A percentile compares a stretch with the other conserved stretches of the same genome.
phyloP scores from a whole-genome alignment of 2,113 vertebrate genomes.

The Perca flavescens region DNA sequence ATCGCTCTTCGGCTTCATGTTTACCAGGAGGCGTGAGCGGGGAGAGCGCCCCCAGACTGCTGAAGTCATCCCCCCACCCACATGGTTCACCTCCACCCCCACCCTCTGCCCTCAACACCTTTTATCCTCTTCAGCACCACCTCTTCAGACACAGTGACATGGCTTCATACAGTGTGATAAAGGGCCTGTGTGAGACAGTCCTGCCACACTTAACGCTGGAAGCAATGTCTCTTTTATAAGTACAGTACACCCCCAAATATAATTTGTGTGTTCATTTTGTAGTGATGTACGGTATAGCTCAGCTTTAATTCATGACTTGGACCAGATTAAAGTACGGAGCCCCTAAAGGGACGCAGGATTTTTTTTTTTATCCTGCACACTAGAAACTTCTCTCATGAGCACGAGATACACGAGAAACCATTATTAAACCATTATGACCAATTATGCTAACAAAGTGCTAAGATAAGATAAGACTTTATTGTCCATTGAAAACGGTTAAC shows the following conservation, averaged over 20 bases:
- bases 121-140: conserved; percentile 65
- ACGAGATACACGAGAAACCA: no score
- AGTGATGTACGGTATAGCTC: background rate
- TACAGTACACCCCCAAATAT: background rate
- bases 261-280: background rate
- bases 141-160: conserved; percentile 41
- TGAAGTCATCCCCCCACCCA: conserved; percentile 64
- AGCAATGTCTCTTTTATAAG: conserved; percentile 13
- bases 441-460: no score
- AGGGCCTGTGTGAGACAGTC: conserved; percentile 17
- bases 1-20: conserved; percentile 43
- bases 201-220: background rate
- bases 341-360: no score
- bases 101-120: conserved; percentile 52
- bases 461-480: no score
- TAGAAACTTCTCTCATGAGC: no score
- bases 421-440: no score
- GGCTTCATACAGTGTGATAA: conserved; percentile 7
- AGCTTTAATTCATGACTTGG: conserved; percentile 1
- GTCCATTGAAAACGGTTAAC: no score
- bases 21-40: conserved; percentile 47
- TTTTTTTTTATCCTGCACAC: no score
- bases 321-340: background rate
- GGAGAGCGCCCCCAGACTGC: conserved; percentile 20
- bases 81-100: conserved; percentile 28